Evolutionary conservation across 2,797 vertebrate genomes (phyloP).

Genomic region (Sebastiscus tertius): DNA sequence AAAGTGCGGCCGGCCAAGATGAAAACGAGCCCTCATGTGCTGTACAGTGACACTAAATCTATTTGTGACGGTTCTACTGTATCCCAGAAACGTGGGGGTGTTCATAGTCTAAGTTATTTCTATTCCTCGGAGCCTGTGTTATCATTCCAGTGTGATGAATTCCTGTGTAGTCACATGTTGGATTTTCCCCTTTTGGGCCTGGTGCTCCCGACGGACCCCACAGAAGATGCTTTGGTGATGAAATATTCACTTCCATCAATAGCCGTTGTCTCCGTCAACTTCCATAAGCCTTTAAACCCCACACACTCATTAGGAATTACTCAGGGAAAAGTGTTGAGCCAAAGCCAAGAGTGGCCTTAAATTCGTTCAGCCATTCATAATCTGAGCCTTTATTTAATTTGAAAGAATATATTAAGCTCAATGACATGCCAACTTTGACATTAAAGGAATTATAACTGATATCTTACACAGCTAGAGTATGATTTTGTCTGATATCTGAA

Average conservation of each 20-base stretch:
- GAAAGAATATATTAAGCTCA: background rate
- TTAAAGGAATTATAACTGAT: background rate
- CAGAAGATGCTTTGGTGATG: background rate
- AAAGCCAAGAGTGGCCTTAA: background rate
- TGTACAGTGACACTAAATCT: constrained; percentile 41
- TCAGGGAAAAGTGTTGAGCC: background rate
- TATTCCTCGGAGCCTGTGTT: constrained; percentile 21
- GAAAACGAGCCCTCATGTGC: constrained; percentile 42
- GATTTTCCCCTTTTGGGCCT: constrained; percentile 5
- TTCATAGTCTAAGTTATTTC: constrained; percentile 41
- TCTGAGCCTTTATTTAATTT: background rate
- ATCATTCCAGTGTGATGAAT: constrained; percentile 13
- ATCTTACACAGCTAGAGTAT: background rate
- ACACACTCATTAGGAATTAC: background rate
- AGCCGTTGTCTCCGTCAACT: background rate
- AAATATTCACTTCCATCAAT: background rate
- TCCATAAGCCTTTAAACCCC: background rate
- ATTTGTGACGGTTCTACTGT: constrained; percentile 48
- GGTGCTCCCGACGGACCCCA: constrained; percentile 7
- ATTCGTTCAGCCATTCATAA: background rate
- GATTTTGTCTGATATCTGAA: background rate
- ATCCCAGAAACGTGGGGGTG: constrained; percentile 33
- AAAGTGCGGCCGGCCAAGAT: constrained; percentile 26
- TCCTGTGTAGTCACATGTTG: constrained; percentile 1
- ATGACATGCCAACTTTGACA: background rate